Conservation (phyloP, 2,888 invertebrate species). For the Nephrotoma flavescens region DNA sequence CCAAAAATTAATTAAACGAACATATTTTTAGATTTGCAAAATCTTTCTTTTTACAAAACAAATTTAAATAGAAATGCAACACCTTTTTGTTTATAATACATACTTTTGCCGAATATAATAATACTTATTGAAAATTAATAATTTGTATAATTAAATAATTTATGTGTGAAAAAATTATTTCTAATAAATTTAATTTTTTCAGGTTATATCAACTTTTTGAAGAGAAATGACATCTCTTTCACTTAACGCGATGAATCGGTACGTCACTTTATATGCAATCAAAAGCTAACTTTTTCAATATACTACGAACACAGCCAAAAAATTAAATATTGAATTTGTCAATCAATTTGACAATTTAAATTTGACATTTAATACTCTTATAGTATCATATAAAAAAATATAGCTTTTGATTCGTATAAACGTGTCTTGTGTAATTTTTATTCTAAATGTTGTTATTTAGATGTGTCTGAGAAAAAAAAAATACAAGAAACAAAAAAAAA, state of each 20-base stretch:
- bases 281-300: conserved; percentile 1
- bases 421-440: background rate
- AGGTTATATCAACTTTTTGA: conserved; percentile 16
- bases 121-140: background rate
- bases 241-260: conserved; percentile 18
- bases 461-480: background rate
- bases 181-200: conserved; percentile 15
- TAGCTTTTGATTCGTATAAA: background rate
- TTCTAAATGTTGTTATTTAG: background rate
- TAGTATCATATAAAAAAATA: background rate
- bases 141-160: background rate
- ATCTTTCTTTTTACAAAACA: no score
- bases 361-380: no score
- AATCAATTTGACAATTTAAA: no score
- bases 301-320: background rate
- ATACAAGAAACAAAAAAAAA: background rate
- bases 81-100: no score
- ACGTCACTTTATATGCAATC: conserved; percentile 14
- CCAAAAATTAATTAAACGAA: no score
- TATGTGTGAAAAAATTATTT: conserved; percentile 7
- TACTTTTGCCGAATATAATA: background rate
- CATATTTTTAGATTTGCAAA: no score
- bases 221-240: conserved; percentile 15
- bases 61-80: no score
- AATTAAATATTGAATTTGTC: no score